Evolutionary conservation across 1,140 invertebrate genomes (phyloP), one percentile per base, ranked within the genome.

Genomic region (Pseudomyrmex sp.): DNA sequence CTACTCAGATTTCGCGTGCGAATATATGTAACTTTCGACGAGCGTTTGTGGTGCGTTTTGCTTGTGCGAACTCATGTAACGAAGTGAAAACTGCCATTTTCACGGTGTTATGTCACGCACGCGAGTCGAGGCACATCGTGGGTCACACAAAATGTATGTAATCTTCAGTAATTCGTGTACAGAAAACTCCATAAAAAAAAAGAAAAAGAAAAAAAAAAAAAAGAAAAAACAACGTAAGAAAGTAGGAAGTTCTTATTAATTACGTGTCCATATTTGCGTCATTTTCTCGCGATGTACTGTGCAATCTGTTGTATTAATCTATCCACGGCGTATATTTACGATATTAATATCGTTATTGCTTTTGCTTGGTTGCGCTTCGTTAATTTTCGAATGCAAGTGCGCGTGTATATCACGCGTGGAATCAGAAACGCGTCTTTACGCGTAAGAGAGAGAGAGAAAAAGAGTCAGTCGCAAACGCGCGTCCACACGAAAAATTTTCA

Each of bases 301-400:
- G 44, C 76, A 26, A 26, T 35, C 35, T 35, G 35, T 35, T 35
- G 35, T 35, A 35, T 35, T 35, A 35, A 35, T 35, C 35, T 35
- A 79, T 72, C 65, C 59, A n/a, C 15, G 2, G 20, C 9, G 35
- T 20, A n/a, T 20, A 50, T 80, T 35, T 35, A 5, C 66, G 76
- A 72, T 72, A 26, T 61, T 66, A 61, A 59, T 59, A 79, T 79
- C 76, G 54, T 79, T 80, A 70, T 65, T 61, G 74, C 48, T 54
- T 52, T 56, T 76, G n/a, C 54, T 35, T 7, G 35, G 66, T 23
- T 72, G 72, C 66, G 61, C 76, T 61, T 70, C 7, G 66, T 72
- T 59, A 72, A 80, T 66, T 61, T 56, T 58, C 76, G 44, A 72
- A 80, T 72, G 66, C 66, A 72, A 80, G 59, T 50, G 65, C 54